phyloP scores from a whole-genome alignment of 2,888 invertebrate genomes.

The Anthoptus insignis region DNA sequence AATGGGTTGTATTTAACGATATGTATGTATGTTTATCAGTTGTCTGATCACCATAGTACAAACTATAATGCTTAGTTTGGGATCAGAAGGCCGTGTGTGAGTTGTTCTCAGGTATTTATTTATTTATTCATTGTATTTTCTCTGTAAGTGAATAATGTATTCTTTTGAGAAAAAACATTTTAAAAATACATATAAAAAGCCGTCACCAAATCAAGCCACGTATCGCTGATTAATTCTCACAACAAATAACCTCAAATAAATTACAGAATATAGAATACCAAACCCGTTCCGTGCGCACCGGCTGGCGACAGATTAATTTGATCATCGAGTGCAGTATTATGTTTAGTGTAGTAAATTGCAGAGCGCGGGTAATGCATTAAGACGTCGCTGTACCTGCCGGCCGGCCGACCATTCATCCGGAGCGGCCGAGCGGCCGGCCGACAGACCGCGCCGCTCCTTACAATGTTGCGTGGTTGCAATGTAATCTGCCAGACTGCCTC shows the following conservation, averaged over 20 bases:
- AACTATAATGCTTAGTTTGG: too few relatives aligned
- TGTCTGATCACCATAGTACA: too few relatives aligned
- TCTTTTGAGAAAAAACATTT: too few relatives aligned
- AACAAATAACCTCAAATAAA: slow-evolving; percentile 9
- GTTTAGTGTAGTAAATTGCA: slow-evolving; percentile 28
- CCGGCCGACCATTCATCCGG: slow-evolving; percentile 19
- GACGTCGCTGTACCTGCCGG: slow-evolving; percentile 20
- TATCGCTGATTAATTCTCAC: background rate
- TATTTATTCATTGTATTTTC: too few relatives aligned
- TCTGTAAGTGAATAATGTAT: too few relatives aligned
- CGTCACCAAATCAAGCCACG: background rate
- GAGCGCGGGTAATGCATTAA: slow-evolving; percentile 24
- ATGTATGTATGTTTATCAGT: too few relatives aligned
- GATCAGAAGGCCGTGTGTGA: too few relatives aligned
- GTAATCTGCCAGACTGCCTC: slow-evolving; percentile 17
- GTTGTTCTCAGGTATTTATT: too few relatives aligned
- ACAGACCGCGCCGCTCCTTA: slow-evolving; percentile 10
- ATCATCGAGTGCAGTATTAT: slow-evolving; percentile 22
- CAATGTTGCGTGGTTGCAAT: slow-evolving; percentile 18
- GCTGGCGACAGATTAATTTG: slow-evolving; percentile 25
- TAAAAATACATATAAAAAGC: too few relatives aligned
- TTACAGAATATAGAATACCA: background rate
- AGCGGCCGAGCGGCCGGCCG: too few relatives aligned
- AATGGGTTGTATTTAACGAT: too few relatives aligned
- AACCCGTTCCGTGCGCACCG: background rate